These are phyloP conservation scores for Microplitis manilae DNA, from an alignment of 2,888 invertebrate species.

Conservation along the genomic window DNA sequence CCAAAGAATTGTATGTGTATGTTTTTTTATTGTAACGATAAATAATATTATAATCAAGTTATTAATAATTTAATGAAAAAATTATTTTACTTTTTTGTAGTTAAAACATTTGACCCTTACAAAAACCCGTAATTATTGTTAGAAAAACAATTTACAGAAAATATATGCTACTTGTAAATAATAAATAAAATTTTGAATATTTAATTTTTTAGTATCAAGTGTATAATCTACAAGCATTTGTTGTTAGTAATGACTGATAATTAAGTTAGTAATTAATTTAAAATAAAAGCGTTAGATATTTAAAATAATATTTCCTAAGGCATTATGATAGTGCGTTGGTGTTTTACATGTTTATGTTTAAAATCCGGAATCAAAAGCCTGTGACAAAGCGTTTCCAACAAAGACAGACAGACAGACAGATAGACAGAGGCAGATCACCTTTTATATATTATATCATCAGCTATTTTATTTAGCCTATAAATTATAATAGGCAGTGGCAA, in stretches of 20 bases:
- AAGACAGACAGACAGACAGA: slow-evolving; percentile 27
- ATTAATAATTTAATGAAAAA: neutral
- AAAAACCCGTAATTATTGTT: slow-evolving; percentile 60
- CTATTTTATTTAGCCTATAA: slow-evolving; percentile 49
- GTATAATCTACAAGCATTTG: neutral
- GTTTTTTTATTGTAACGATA: neutral
- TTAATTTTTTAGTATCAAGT: neutral
- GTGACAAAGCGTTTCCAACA: slow-evolving; percentile 13
- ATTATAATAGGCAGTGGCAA: slow-evolving; percentile 45
- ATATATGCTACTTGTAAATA: neutral
- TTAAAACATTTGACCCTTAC: slow-evolving; percentile 26
- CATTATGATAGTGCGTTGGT: neutral
- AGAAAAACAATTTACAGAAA: slow-evolving; percentile 70
- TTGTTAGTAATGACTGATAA: neutral
- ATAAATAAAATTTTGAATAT: neutral
- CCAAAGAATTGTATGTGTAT: neutral
- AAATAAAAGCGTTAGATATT: slow-evolving; percentile 16
- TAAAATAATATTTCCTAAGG: neutral
- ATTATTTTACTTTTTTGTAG: neutral
- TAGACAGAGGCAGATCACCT: slow-evolving; percentile 55
- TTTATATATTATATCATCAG: slow-evolving; percentile 19
- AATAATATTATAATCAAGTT: neutral
- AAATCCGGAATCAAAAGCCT: slow-evolving; percentile 22
- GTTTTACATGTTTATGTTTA: neutral
- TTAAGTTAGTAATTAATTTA: neutral